Evolutionary conservation across 2,888 invertebrate genomes (phyloP), one percentile per base, ranked within the genome.

Genomic region (Xylota sylvarum): DNA sequence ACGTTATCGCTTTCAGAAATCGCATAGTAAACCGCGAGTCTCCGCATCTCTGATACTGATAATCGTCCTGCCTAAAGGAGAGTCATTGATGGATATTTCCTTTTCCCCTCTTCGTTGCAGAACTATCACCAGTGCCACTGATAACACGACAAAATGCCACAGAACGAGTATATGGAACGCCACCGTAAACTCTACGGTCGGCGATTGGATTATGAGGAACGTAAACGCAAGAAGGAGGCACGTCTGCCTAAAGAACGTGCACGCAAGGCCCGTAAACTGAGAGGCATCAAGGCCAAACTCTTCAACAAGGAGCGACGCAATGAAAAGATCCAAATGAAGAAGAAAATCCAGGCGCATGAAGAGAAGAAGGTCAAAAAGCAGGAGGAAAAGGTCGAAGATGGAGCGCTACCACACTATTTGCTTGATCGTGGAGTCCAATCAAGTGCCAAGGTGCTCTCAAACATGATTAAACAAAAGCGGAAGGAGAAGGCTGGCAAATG

Each of bases 401-500:
- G 98, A 46, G 99, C 99, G 0, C 92, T 99, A 65, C 99, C 99
- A 0, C 97, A 97, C 0, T 99, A 99, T 93, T 94, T 99, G n/a
- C 94, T 99, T 73, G 99, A 99, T 94, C 95, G 99, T 93, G 98
- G 99, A 93, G 96, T 97, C 5, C 98, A 99, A 91, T 96, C 96
- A 0, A 94, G 97, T 55, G 98, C 99, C 2, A 99, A 99, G 93
- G 97, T 99, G 23, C 94, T 99, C 0, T 99, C 99, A 0, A 99
- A 99, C 92, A 99, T 99, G 97, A 98, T 99, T 87, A 99, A 99
- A 93, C 99, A 99, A 93, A 99, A 99, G 93, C 95, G 99, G 0
- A 99, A 99, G 93, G 99, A 99, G 92, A 99, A 99, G 91, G 99
- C 98, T 73, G 99, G 99, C 0, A 99, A 99, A 94, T 99, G 99